Base-by-base conservation (phyloP, 1,140 invertebrate species). In the Bombus terrestris region DNA sequence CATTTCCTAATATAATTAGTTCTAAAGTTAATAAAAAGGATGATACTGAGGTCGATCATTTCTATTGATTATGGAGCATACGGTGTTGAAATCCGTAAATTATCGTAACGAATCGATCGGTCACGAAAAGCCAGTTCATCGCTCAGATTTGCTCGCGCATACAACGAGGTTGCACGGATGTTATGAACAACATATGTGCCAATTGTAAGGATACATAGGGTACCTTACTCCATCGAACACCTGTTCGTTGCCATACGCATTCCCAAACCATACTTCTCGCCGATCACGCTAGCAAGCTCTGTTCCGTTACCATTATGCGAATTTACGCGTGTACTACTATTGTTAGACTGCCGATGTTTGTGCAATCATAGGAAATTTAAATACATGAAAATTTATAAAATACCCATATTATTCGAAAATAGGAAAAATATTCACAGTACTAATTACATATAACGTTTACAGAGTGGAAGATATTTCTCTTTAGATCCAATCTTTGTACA, bases 141-240 rank as follows among this genome's bases (percentile, higher is more conserved):
- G 83, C 59, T 86, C 69, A 37, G 86, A 89, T 87, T 90, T 87
- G 87, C 75, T 84, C 88, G 86, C 83, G 69, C 86, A 83, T 83
- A 76, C 71, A 85, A 71, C 74, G 90, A 91, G 90, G 91, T 92
- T 93, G 88, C 90, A 86, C 73, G 92, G 90, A 87, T 86, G 86
- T 94, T 91, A 92, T 87, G 86, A 89, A 86, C 85, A 92, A 92
- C 93, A 94, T 94, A 94, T 93, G 93, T 87, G 91, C 79, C 66
- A 43, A 81, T 89, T 86, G 89, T 83, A 86, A 89, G 68, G 76
- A 91, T 90, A 86, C 88, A 68, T 76, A 72, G 89, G 90, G 87
- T 91, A 91, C 88, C 84, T 71, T 79, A 85, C 62, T 13, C 86
- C 88, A 83, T 89, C 66, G 91, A 87, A 92, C 93, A 93, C 92